Percentiles rank a stretch among this genome's conserved stretches.
phyloP scores from a whole-genome alignment of 2,113 vertebrate species.

The Nematolebias whitei region DNA sequence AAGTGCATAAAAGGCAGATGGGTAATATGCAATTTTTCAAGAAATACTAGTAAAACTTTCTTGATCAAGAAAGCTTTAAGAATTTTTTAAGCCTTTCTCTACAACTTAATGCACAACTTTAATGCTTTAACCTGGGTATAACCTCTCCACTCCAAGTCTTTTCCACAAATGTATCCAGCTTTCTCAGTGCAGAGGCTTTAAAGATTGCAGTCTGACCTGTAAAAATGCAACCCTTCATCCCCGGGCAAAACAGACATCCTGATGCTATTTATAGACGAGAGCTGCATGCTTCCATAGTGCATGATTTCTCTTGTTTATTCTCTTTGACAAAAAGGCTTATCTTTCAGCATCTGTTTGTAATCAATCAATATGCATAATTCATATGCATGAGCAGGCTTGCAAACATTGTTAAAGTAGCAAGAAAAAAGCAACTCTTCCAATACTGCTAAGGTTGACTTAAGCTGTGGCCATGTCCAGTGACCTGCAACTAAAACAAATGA shows the following conservation, averaged over 20 bases:
- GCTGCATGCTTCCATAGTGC: constrained; percentile 63
- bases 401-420: constrained; percentile 23
- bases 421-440: constrained; percentile 54
- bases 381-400: constrained; percentile 42
- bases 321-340: constrained; percentile 52
- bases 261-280: constrained; percentile 75
- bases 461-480: constrained; percentile 34
- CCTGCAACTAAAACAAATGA: constrained; percentile 26
- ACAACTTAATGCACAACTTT: too few relatives aligned
- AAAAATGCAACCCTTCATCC: constrained; percentile 72
- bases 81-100: background rate
- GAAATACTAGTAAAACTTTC: too few relatives aligned
- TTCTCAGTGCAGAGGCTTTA: constrained; percentile 47
- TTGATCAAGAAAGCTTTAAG: too few relatives aligned
- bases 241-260: constrained; percentile 48
- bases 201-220: constrained; percentile 74
- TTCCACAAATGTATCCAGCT: background rate
- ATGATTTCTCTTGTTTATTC: constrained; percentile 79
- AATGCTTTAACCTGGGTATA: background rate
- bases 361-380: constrained; percentile 74
- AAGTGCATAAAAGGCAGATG: too few relatives aligned
- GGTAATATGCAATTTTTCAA: too few relatives aligned
- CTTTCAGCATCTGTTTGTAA: constrained; percentile 60
- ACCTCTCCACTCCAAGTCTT: background rate
- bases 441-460: constrained; percentile 38